phyloP scores from a whole-genome alignment of 2,888 invertebrate genomes.

The Odiellus spinosus region DNA sequence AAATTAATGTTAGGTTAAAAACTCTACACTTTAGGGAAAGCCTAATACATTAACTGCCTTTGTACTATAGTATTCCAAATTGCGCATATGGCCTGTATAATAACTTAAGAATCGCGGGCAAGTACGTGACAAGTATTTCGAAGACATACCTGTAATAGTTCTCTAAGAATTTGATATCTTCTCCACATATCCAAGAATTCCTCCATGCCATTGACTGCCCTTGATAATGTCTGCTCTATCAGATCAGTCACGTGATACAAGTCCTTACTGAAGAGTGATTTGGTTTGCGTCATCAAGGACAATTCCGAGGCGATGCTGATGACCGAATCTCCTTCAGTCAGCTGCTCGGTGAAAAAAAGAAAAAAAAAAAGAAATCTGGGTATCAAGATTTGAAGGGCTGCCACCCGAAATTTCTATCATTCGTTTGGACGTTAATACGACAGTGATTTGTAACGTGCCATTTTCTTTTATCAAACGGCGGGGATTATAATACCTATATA shows the following conservation, averaged over 20 bases:
- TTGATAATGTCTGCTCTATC: slow-evolving; percentile 14
- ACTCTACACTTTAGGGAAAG: no score
- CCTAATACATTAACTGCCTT: no score
- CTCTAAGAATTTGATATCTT: slow-evolving; percentile 15
- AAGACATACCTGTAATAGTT: slow-evolving; percentile 15
- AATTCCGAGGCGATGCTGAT: slow-evolving; percentile 24
- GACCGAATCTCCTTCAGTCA: slow-evolving; percentile 20
- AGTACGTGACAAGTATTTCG: no score
- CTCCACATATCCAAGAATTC: slow-evolving; percentile 18
- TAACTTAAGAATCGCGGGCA: no score
- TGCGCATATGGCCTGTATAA: no score
- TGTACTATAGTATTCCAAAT: no score
- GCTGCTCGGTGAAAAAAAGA: slow-evolving; percentile 5
- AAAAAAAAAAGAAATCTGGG: neutral
- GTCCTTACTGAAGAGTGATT: slow-evolving; percentile 20
- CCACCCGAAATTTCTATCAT: neutral
- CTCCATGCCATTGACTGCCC: slow-evolving; percentile 16
- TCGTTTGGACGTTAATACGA: no score
- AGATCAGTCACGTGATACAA: slow-evolving; percentile 13
- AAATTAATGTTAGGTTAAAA: no score
- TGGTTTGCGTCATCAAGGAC: slow-evolving; percentile 22
- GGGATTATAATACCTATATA: no score
- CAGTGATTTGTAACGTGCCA: no score
- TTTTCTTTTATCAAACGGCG: no score
- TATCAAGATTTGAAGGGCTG: neutral